Evolutionary conservation across 2,888 invertebrate genomes (phyloP).

Genomic region (Luffia ferchaultella): DNA sequence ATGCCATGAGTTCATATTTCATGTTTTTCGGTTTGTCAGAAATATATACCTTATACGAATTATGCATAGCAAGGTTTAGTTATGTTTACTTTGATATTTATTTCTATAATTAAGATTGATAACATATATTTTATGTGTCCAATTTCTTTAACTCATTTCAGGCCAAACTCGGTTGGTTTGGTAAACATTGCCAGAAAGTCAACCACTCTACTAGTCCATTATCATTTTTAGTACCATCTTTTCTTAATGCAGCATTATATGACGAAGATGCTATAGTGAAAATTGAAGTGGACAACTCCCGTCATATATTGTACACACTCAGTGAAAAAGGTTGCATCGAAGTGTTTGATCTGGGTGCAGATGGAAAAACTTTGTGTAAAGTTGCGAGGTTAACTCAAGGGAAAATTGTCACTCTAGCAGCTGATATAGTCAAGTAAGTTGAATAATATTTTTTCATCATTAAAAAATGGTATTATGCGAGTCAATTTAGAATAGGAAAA

Average conservation of each 20-base stretch:
- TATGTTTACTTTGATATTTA: too few relatives aligned
- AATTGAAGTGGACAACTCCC: conserved; percentile 87
- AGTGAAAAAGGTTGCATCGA: conserved; percentile 89
- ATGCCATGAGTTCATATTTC: too few relatives aligned
- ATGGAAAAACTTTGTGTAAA: conserved; percentile 75
- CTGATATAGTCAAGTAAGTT: conserved; percentile 84
- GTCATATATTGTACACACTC: conserved; percentile 88
- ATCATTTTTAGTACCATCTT: conserved; percentile 89
- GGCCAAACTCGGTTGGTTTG: conserved; percentile 92
- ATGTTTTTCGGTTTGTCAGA: too few relatives aligned
- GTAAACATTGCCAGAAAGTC: conserved; percentile 92
- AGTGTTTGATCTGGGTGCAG: conserved; percentile 87
- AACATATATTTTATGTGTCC: too few relatives aligned
- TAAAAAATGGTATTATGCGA: neutral
- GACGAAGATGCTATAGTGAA: conserved; percentile 91
- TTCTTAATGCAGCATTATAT: conserved; percentile 83
- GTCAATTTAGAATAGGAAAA: neutral
- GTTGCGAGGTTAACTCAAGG: conserved; percentile 79
- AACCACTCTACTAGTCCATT: conserved; percentile 91
- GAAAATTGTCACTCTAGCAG: conserved; percentile 77
- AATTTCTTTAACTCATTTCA: conserved; percentile 35
- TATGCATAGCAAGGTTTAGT: too few relatives aligned
- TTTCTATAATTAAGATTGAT: too few relatives aligned
- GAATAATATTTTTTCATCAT: conserved; percentile 8
- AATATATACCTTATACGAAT: too few relatives aligned